Base-by-base conservation (phyloP, 2,888 invertebrate species). In the Apamea crenata region DNA sequence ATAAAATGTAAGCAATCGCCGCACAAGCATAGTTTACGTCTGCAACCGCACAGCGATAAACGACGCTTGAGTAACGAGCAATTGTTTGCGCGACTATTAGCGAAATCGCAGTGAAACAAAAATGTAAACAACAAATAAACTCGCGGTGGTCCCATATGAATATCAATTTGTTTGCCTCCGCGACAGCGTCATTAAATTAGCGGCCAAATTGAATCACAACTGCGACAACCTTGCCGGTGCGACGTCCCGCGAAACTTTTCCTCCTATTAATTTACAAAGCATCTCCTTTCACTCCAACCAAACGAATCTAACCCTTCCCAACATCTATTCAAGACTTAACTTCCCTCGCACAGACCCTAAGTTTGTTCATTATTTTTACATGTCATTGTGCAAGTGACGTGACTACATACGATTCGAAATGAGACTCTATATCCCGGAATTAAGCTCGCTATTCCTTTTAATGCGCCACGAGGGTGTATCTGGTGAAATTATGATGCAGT, bases 291-390 rank as follows among this genome's bases (percentile, higher is more conserved):
- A 86, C 82, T 78, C 72, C 81, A 63, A 70, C 63, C 94, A 94
- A 85, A 82, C 93, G 77, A 96, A 94, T 92, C 88, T 93, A 88
- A 91, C 88, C 91, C 93, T 93, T 95, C 91, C 82, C 70, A 3
- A 80, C 82, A 83, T 86, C 85, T 77, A 76, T 80, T 88, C 90
- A 96, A 94, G 95, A 93, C 91, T 92, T 91, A 94, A 92, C 92
- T 93, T 96, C 90, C 94, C 88, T 88, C 91, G 90, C 81, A 84
- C 82, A 85, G 85, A 90, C 80, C 84, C 90, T 92, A 96, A 96
- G 96, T 96, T 96, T 96, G 96, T 96, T 96, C 96, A 97, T 97
- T 96, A 97, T 97, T 97, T 97, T 97, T 97, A 96, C 96, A 96
- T 96, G 95, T 96, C 96, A 96, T 96, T 97, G 96, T 97, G 96